Percentiles rank a stretch among this genome's conserved stretches.
phyloP scores from a whole-genome alignment of 2,113 vertebrate genomes.

The Charadrius vociferus region DNA sequence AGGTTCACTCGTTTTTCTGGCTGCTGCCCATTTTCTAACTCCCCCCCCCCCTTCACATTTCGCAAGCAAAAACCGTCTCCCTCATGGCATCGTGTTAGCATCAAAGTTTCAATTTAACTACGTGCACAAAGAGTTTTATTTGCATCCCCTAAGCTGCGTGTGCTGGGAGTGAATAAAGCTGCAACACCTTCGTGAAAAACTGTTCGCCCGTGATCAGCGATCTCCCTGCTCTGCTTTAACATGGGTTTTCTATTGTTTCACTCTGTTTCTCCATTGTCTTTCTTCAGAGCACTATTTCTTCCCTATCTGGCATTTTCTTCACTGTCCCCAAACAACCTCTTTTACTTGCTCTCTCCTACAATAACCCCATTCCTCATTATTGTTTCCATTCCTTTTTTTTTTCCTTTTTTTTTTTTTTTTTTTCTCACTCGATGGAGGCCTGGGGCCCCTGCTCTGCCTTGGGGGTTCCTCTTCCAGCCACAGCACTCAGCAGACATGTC shows the following conservation, averaged over 20 bases:
- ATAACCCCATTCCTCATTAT: constrained; percentile 40
- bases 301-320: constrained; percentile 57
- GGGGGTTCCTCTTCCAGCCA: background rate
- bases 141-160: background rate
- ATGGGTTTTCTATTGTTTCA: background rate
- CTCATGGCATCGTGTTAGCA: accelerated
- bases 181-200: background rate
- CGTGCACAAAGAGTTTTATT: accelerated
- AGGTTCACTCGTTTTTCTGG: background rate
- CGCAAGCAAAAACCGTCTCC: background rate
- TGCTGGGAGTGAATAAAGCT: background rate
- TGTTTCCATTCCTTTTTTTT: constrained; percentile 38
- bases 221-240: background rate
- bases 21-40: background rate
- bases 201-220: accelerated
- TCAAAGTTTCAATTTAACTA: background rate
- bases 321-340: constrained; percentile 57
- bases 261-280: constrained; percentile 23
- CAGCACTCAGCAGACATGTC: accelerated
- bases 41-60: background rate
- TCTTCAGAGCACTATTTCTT: constrained; percentile 8
- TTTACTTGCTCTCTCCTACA: constrained; percentile 47
- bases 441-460: accelerated
- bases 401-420: background rate
- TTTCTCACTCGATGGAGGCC: background rate